Conservation (phyloP, 1,140 invertebrate genomes). For the Eumeta japonica region DNA sequence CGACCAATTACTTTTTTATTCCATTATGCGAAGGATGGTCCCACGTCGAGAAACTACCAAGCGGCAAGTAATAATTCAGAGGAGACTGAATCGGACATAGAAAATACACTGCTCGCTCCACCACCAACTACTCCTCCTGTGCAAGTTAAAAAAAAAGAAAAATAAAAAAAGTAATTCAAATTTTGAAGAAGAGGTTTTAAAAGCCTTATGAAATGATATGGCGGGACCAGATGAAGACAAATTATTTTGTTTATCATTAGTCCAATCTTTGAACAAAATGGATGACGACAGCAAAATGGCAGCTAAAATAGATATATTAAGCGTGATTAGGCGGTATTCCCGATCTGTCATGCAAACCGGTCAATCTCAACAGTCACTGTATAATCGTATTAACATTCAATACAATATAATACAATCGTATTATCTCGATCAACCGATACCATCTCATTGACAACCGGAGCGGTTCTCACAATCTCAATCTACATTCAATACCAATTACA, state of each 20-base stretch:
- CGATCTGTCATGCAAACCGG: no score
- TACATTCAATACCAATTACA: background rate
- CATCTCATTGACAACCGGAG: background rate
- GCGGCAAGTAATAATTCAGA: background rate
- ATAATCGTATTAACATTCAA: no score
- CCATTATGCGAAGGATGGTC: constrained; percentile 6
- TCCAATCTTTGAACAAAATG: constrained; percentile 10
- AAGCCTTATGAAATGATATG: constrained; percentile 3
- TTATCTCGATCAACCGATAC: background rate
- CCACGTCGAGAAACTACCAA: constrained; percentile 7
- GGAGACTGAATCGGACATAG: background rate
- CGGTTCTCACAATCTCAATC: constrained; percentile 1
- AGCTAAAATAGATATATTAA: constrained; percentile 12
- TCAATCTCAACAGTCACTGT: no score
- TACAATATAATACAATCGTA: constrained; percentile 1
- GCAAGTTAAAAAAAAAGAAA: constrained; percentile 1
- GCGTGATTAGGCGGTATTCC: constrained; percentile 4
- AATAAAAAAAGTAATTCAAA: constrained; percentile 1
- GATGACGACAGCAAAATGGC: constrained; percentile 7
- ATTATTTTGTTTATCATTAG: constrained; percentile 9
- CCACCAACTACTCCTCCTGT: background rate
- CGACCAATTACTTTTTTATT: constrained; percentile 8
- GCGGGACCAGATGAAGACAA: constrained; percentile 6
- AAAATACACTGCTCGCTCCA: background rate
- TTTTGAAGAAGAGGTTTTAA: constrained; percentile 2